Conservation (phyloP, 30 jellyfish, hydroid and myxozoan species). For the Nemopilema nomurai region DNA sequence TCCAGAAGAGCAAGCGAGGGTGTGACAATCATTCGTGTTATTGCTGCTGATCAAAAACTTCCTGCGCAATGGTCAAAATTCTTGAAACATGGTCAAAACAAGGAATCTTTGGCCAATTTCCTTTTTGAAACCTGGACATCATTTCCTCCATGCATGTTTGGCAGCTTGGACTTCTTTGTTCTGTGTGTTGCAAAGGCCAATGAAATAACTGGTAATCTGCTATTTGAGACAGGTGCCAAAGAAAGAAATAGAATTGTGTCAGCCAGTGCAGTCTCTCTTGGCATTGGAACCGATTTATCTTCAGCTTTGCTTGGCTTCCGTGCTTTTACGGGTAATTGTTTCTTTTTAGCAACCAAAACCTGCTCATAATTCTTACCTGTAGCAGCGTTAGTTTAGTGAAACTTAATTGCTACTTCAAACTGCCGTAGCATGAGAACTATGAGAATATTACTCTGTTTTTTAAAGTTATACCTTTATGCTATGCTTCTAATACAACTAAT, state of each 20-base stretch:
- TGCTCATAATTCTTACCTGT: not conserved
- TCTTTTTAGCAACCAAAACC: not conserved
- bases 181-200: conserved; percentile 23
- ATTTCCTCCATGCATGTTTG: conserved; percentile 10
- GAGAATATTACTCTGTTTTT: not conserved
- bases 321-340: conserved; percentile 69
- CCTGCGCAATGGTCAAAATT: conserved; percentile 46
- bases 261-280: conserved; percentile 14
- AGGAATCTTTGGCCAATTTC: conserved; percentile 20
- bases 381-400: conserved; percentile 6
- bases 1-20: conserved; percentile 44
- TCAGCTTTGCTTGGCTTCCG: conserved; percentile 67
- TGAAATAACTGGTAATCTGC: conserved; percentile 12
- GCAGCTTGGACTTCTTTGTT: conserved; percentile 44
- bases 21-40: conserved; percentile 6
- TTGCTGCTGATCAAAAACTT: conserved; percentile 9
- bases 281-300: conserved; percentile 53
- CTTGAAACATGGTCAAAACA: conserved; percentile 51
- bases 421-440: not conserved
- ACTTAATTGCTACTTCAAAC: not conserved
- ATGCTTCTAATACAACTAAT: not conserved
- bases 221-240: conserved; percentile 56
- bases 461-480: not conserved
- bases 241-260: conserved; percentile 33
- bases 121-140: conserved; percentile 14